These are phyloP conservation scores for Danaus plexippus DNA, from an alignment of 1,140 invertebrate species.

Conservation along the genomic window DNA sequence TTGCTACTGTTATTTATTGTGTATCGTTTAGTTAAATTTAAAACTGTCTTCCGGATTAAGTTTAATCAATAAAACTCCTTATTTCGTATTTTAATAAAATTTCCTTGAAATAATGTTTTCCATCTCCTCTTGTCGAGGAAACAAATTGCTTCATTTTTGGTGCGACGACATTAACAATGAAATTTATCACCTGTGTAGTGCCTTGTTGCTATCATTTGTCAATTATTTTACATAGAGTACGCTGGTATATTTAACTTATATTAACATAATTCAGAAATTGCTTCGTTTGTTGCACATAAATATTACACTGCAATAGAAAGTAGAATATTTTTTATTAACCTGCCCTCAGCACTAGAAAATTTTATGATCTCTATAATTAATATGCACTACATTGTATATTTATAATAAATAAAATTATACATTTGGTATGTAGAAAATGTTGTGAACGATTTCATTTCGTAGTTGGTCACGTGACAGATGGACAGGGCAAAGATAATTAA, in stretches of 20 bases:
- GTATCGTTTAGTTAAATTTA: too few relatives aligned
- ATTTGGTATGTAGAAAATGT: too few relatives aligned
- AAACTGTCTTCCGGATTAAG: slow-evolving; percentile 1
- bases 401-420: too few relatives aligned
- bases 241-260: slow-evolving; percentile 21
- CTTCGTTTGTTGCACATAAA: background rate
- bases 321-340: too few relatives aligned
- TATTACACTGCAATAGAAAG: too few relatives aligned
- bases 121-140: slow-evolving; percentile 58
- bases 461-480: slow-evolving; percentile 42
- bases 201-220: slow-evolving; percentile 28
- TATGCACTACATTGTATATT: too few relatives aligned
- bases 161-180: slow-evolving; percentile 43
- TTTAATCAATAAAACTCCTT: slow-evolving; percentile 14
- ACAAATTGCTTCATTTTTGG: slow-evolving; percentile 65
- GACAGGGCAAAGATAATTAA: slow-evolving; percentile 57
- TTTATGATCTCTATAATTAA: too few relatives aligned
- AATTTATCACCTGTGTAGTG: slow-evolving; percentile 54
- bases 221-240: slow-evolving; percentile 23
- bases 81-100: slow-evolving; percentile 45
- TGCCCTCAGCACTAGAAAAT: too few relatives aligned
- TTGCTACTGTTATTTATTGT: too few relatives aligned
- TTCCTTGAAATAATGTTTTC: slow-evolving; percentile 58
- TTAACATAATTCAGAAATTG: slow-evolving; percentile 12
- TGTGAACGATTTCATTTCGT: too few relatives aligned